Conservation (phyloP, 2,113 vertebrate species). For the Thomomys bottae region DNA sequence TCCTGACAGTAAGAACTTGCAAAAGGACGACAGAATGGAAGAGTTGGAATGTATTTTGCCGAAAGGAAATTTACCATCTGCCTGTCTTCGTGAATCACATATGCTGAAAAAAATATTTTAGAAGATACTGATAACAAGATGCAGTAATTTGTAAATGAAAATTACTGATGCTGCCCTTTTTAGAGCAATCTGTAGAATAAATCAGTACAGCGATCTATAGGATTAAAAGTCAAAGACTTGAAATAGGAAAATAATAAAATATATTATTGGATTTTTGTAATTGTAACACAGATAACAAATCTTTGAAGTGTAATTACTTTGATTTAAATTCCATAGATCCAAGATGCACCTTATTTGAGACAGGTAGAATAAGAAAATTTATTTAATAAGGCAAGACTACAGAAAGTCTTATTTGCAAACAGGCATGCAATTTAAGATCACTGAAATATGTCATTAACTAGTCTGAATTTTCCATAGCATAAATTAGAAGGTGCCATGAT, state of each 20-base stretch:
- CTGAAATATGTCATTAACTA: not conserved
- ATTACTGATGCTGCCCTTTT: slow-evolving; percentile 76
- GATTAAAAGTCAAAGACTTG: slow-evolving; percentile 65
- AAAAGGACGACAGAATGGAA: slow-evolving; percentile 69
- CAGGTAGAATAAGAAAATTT: slow-evolving; percentile 59
- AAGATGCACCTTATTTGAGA: not conserved
- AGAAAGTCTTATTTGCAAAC: slow-evolving; percentile 60
- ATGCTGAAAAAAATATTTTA: slow-evolving; percentile 80
- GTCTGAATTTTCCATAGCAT: not conserved
- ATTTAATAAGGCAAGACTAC: slow-evolving; percentile 41
- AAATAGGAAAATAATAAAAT: slow-evolving; percentile 77
- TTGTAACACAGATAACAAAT: slow-evolving; percentile 72
- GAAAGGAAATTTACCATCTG: slow-evolving; percentile 80
- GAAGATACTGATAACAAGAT: slow-evolving; percentile 74
- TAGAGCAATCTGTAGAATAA: slow-evolving; percentile 74
- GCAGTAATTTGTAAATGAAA: slow-evolving; percentile 79
- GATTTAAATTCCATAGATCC: slow-evolving; percentile 68
- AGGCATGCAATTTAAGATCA: slow-evolving; percentile 3
- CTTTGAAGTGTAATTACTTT: slow-evolving; percentile 75
- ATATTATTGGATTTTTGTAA: slow-evolving; percentile 71
- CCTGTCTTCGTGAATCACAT: slow-evolving; percentile 78
- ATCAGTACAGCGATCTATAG: slow-evolving; percentile 63
- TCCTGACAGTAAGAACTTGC: slow-evolving; percentile 62
- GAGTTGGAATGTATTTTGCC: slow-evolving; percentile 75
- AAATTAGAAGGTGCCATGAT: not conserved